Percentiles rank a stretch among this genome's conserved stretches.
Evolutionary conservation across 1,140 invertebrate genomes (phyloP).

Genomic region (Drosophila sturtevanti): DNA sequence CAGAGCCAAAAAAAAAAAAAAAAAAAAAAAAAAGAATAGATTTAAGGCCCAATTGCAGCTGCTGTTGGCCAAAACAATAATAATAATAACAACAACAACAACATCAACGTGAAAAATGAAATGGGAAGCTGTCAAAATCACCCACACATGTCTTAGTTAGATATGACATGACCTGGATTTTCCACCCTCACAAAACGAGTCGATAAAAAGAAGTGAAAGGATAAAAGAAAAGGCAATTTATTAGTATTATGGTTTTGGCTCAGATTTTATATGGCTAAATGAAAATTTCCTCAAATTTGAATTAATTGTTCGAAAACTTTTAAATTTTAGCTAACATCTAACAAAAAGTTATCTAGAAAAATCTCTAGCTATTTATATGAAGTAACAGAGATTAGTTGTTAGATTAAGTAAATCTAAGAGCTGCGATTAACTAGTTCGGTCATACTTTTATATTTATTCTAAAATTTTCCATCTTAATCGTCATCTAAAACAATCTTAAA

Average conservation of each 20-base stretch:
- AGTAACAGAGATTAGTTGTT: too few relatives aligned
- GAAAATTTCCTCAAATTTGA: not conserved
- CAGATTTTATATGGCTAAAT: not conserved
- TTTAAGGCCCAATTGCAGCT: slow-evolving; percentile 35
- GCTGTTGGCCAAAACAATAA: slow-evolving; percentile 14
- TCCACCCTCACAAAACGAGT: not conserved
- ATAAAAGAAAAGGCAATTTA: slow-evolving; percentile 5
- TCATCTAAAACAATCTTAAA: too few relatives aligned
- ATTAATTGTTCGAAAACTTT: too few relatives aligned
- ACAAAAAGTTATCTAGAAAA: too few relatives aligned
- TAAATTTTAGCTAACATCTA: too few relatives aligned
- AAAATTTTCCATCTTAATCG: too few relatives aligned
- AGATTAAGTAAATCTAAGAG: too few relatives aligned
- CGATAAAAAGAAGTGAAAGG: slow-evolving; percentile 8
- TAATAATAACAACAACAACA: not conserved
- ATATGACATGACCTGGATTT: slow-evolving; percentile 7
- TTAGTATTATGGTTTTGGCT: not conserved
- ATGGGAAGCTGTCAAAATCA: slow-evolving; percentile 5
- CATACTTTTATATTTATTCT: too few relatives aligned
- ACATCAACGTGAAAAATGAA: not conserved
- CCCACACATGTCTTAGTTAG: not conserved
- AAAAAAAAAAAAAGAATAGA: too few relatives aligned
- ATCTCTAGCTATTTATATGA: too few relatives aligned
- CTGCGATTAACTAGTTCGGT: too few relatives aligned
- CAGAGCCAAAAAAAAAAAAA: too few relatives aligned